phyloP scores from a whole-genome alignment of 2,888 invertebrate genomes.

The Escarpia spicata region DNA sequence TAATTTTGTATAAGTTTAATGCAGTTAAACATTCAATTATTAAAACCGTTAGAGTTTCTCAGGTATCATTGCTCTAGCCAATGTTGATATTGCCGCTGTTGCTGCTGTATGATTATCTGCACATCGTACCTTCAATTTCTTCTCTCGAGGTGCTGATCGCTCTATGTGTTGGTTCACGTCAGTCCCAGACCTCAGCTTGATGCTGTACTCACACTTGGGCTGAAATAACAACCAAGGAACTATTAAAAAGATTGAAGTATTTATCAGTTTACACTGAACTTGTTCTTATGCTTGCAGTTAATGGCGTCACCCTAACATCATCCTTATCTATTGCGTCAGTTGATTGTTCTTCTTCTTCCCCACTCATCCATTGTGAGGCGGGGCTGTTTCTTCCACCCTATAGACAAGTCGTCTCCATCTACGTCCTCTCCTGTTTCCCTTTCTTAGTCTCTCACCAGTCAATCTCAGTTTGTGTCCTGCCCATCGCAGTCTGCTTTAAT shows the following conservation, averaged over 20 bases:
- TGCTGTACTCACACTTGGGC: slow-evolving; percentile 47
- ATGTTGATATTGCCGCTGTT: neutral
- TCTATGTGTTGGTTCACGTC: slow-evolving; percentile 71
- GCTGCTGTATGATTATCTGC: too few relatives aligned
- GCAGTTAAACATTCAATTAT: neutral
- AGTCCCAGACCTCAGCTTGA: slow-evolving; percentile 67
- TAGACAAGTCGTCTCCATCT: too few relatives aligned
- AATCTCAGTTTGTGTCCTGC: too few relatives aligned
- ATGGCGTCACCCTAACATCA: slow-evolving; percentile 26
- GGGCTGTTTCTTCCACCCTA: too few relatives aligned
- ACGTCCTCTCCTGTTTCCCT: too few relatives aligned
- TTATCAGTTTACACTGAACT: slow-evolving; percentile 59
- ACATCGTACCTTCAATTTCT: neutral
- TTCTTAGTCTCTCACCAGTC: too few relatives aligned
- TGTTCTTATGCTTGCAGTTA: neutral
- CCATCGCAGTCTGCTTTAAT: too few relatives aligned
- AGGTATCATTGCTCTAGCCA: neutral
- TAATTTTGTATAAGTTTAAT: neutral
- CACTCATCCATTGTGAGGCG: too few relatives aligned
- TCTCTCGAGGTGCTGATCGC: slow-evolving; percentile 69
- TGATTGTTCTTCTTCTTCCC: too few relatives aligned
- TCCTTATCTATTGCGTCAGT: too few relatives aligned
- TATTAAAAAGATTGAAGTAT: slow-evolving; percentile 57
- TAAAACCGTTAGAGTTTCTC: too few relatives aligned
- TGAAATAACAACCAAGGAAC: slow-evolving; percentile 26